These are phyloP conservation scores for Theretra japonica DNA, from an alignment of 2,888 invertebrate genomes.

Conservation along the genomic window DNA sequence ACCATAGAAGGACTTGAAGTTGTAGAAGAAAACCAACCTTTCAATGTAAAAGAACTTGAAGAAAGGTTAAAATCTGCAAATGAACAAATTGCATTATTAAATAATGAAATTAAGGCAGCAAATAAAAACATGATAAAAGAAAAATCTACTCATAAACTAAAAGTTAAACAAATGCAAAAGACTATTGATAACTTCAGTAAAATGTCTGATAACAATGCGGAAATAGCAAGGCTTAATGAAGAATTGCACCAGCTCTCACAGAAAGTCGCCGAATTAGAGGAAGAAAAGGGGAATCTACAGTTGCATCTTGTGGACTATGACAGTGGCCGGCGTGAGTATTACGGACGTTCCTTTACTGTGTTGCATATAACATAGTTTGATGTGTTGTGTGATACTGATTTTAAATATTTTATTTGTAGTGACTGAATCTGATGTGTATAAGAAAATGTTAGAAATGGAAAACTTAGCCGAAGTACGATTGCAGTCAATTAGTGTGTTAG, in stretches of 20 bases:
- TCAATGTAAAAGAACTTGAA: slow-evolving; percentile 61
- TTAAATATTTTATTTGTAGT: slow-evolving; percentile 60
- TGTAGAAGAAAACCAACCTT: slow-evolving; percentile 38
- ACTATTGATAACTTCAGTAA: slow-evolving; percentile 88
- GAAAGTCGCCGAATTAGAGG: slow-evolving; percentile 93
- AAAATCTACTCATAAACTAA: slow-evolving; percentile 88
- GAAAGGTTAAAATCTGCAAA: slow-evolving; percentile 75
- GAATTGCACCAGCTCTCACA: slow-evolving; percentile 88
- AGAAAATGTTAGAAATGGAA: slow-evolving; percentile 78
- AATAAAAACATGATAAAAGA: slow-evolving; percentile 92
- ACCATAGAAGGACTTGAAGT: slow-evolving; percentile 35
- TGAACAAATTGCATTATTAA: slow-evolving; percentile 82
- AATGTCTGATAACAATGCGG: slow-evolving; percentile 87
- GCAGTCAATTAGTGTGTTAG: slow-evolving; percentile 85
- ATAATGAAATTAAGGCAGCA: slow-evolving; percentile 88
- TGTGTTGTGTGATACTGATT: neutral
- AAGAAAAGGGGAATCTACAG: slow-evolving; percentile 96
- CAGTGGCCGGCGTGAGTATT: slow-evolving; percentile 86
- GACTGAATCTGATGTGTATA: slow-evolving; percentile 80
- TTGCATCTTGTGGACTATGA: slow-evolving; percentile 92
- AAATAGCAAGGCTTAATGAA: slow-evolving; percentile 86
- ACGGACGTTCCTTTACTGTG: neutral
- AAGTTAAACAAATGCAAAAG: slow-evolving; percentile 90
- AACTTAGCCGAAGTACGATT: slow-evolving; percentile 82
- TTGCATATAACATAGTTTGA: neutral